Evolutionary conservation across 2,113 vertebrate genomes (phyloP), one percentile per base, ranked within the genome.

Genomic region (Pomatostomus ruficeps): DNA sequence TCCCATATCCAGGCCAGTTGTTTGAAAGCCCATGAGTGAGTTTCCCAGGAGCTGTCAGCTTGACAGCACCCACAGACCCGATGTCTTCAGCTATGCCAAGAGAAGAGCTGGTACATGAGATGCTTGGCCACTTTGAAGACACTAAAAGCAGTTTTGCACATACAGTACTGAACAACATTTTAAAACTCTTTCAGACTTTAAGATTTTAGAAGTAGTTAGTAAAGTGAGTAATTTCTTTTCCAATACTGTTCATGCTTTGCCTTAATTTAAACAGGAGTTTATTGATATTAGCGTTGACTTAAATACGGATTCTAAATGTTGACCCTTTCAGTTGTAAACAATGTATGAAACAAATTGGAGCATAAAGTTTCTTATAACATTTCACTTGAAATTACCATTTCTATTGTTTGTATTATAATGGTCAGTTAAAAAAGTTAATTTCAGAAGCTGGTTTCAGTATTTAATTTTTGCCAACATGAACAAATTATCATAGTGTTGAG

Each of bases 1-100:
- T 99, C 99, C 25, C 98, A 99, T 51, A 98, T 99, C 94, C 98
- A 99, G 95, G 98, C 93, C 88, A 97, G 88, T 35, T 78, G 78
- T 84, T 95, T 81, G 54, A 97, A 94, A 95, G 35, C 94, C 40
- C 93, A 88, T 21, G 86, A 85, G 7, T 94, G 89, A 61, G 25
- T 55, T 58, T 82, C 42, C 63, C 36, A 42, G 54, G 70, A 76
- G 76, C 18, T 84, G 74, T 84, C 67, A 8, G 48, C 66, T 52
- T 78, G 61, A 66, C 70, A 67, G 85, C 48, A 75, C 19, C 33
- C 33, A 68, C 70, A 63, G 43, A 36, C 46, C 51, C 28, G 11
- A 4, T 65, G 51, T 57, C 65, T 62, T 73, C 20, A 6, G 31
- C 26, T 25, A 6, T 51, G 46, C 55, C 21, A 23, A 21, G 29